A percentile compares a stretch with the other conserved stretches of the same genome.
Evolutionary conservation across 2,888 invertebrate species (phyloP).

Genomic region (Pimpla rufipes): DNA sequence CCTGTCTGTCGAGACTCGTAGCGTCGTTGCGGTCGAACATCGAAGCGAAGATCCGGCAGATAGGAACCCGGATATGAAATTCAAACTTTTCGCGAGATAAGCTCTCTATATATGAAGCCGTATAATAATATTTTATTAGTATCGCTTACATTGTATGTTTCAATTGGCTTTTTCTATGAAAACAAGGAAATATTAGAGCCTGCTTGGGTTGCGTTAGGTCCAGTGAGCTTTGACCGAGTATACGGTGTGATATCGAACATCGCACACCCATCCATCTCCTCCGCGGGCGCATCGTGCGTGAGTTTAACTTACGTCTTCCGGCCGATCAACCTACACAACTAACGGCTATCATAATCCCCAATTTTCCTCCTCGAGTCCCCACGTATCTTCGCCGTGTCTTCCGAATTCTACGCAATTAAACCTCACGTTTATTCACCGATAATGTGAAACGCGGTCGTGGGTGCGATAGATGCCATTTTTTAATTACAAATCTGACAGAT

Average conservation of each 20-base stretch:
- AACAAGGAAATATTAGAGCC: slow-evolving; percentile 10
- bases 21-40: too few relatives aligned
- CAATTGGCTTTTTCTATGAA: neutral
- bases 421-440: neutral
- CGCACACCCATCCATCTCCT: slow-evolving; percentile 58
- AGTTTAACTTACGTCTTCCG: slow-evolving; percentile 46
- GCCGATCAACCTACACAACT: slow-evolving; percentile 55
- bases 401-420: neutral
- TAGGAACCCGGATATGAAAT: too few relatives aligned
- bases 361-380: neutral
- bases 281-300: slow-evolving; percentile 49
- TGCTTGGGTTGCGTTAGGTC: slow-evolving; percentile 26
- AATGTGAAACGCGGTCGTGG: neutral
- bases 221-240: slow-evolving; percentile 13
- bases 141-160: slow-evolving; percentile 4
- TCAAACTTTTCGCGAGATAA: too few relatives aligned
- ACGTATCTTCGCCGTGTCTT: neutral
- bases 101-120: too few relatives aligned
- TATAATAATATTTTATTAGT: neutral
- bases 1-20: too few relatives aligned
- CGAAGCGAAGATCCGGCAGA: too few relatives aligned
- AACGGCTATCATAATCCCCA: slow-evolving; percentile 25
- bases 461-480: neutral
- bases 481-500: neutral
- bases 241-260: slow-evolving; percentile 16